Base-by-base conservation (phyloP, 35 echinoderm and acorn worm species). In the Acanthaster planci region DNA sequence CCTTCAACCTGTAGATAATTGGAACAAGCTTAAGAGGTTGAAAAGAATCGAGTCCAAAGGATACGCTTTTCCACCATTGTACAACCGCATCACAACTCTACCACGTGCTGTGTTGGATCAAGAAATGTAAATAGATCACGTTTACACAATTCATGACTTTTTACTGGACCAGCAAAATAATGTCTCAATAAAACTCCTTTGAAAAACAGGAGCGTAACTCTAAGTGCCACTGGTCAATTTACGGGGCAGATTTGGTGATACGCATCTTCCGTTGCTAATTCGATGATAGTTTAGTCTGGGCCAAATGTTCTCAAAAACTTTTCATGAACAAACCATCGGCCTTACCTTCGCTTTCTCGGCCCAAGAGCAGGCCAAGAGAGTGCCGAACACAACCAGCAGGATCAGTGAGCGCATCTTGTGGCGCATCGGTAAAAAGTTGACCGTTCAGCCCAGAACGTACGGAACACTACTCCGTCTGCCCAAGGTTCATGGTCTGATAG, bases 371-470 rank as follows among this genome's bases (percentile, higher is more conserved):
- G 64, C 64, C 64, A 72, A 10, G 30, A 72, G 23, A 26, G 64
- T 26, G 2, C 64, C 64, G 14, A 72, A 29, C 23, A 29, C 30
- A 72, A 72, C 30, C 64, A 72, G 34, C 10, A 72, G 34, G 23
- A 72, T 26, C 26, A 34, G 21, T 14, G 23, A 72, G 23, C 64
- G 64, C 64, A 72, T 72, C 64, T 72, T 72, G 64, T n/a, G n/a
- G n/a, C n/a, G 19, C 19, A 59, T 59, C 19, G 27, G 18, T 59
- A n/a, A 26, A 5, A 21, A 14, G 17, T 26, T 14, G 19, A 59
- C 56, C 5, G 19, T 59, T 10, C 19, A n/a, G 19, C 56, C 3
- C 56, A 59, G 17, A 59, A 59, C 19, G 26, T 21, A 58, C 18
- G 12, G 55, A 59, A 59, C 19, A n/a, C 27, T 18, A 59, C 27